Evolutionary conservation across 35 echinoderm and acorn worm genomes (phyloP), one percentile per base, ranked within the genome.

Genomic region (Strongylocentrotus purpuratus): DNA sequence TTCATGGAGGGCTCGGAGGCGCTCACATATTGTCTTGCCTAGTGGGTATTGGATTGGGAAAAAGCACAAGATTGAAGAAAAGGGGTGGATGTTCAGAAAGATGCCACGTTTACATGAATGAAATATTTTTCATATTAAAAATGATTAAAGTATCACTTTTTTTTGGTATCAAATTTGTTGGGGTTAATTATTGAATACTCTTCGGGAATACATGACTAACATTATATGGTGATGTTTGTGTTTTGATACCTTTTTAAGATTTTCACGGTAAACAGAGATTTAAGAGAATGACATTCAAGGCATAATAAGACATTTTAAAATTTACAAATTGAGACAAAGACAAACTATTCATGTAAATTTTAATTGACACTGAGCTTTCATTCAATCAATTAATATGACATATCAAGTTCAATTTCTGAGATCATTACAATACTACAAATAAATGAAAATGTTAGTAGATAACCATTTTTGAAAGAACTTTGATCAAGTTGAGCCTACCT

Each of bases 1-100:
- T n/a, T 93, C 91, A 32, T 48, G 46, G 91, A 93, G 91, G 32
- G 91, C 91, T 5, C 91, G 17, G 4, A 93, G 45, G 13, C 91
- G 91, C 46, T 93, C 91, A 58, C 91, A 93, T 7, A 93, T 12
- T 48, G 91, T 93, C 46, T 93, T 93, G 91, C 91, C 91, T 93
- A 45, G 65, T 78, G 5, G 65, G n/a, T 78, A 8, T 28, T 22
- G 4, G 65, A n/a, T 78, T 28, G 1, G 25, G 10, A 10, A 31
- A 31, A 32, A 48, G 46, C 9, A 32, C 18, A 48, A 33, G 31
- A 20, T 48, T 4, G 14, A 20, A 48, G 46, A 33, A n/a, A 41
- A 41, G 33, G 33, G 6, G 33, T 33, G 86, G 33, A 31, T 87
- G 86, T 12, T n/a, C 20, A 31, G 9, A 2, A 33, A 31, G 9